Percentiles rank a stretch among this genome's conserved stretches.
Conservation (phyloP, 2,797 vertebrate genomes). For the Syngnathus rostellatus region DNA sequence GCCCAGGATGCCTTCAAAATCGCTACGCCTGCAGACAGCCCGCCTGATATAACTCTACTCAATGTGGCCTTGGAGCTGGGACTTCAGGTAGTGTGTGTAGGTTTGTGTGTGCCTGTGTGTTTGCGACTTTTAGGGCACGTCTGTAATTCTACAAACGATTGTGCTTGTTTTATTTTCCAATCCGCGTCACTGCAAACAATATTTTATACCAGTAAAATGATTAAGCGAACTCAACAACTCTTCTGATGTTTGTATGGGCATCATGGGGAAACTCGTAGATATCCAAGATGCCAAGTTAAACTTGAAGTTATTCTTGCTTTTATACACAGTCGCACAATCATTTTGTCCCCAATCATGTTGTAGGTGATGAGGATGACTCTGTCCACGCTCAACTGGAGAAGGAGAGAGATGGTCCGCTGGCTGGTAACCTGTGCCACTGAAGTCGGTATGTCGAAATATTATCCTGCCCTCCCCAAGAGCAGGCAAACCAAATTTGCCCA, state of each 20-base stretch:
- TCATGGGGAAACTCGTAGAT: not conserved
- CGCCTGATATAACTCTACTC: conserved; percentile 87
- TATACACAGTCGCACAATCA: conserved; percentile 10
- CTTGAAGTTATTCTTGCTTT: not conserved
- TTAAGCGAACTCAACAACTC: not conserved
- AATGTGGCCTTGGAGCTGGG: conserved; percentile 93
- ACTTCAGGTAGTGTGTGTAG: conserved; percentile 78
- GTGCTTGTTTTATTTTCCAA: not conserved
- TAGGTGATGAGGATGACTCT: conserved; percentile 99
- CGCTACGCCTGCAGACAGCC: conserved; percentile 87
- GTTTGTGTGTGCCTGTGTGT: not conserved
- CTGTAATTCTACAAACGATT: not conserved
- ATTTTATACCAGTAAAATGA: not conserved
- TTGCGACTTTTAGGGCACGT: not conserved
- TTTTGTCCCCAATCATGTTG: not conserved
- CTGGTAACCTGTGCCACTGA: conserved; percentile 95
- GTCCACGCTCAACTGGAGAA: conserved; percentile 95
- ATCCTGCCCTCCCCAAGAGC: not conserved
- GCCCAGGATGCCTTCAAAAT: conserved; percentile 98
- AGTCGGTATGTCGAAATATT: conserved; percentile 83
- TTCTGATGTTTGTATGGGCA: not conserved
- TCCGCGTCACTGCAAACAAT: not conserved
- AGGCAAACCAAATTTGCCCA: not conserved
- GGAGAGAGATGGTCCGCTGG: conserved; percentile 98
- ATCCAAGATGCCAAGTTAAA: not conserved